Evolutionary conservation across 2,113 vertebrate species (phyloP).

Genomic region (Ameiurus melas): DNA sequence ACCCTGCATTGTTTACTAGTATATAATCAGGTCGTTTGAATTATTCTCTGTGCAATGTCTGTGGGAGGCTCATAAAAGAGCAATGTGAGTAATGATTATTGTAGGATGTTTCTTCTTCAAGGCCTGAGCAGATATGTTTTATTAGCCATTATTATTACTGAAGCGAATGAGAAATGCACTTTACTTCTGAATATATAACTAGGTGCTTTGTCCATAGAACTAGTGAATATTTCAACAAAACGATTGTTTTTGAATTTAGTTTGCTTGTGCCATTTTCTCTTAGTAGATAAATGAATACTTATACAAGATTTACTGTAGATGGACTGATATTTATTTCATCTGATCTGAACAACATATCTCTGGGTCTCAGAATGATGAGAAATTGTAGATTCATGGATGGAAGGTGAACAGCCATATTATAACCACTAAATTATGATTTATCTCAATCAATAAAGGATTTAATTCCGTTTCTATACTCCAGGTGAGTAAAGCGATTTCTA

Average conservation of each 20-base stretch:
- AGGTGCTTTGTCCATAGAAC: slow-evolving; percentile 61
- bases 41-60: slow-evolving; percentile 6
- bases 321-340: neutral
- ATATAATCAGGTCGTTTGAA: neutral
- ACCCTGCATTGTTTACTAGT: neutral
- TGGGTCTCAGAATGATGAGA: neutral
- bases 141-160: slow-evolving; percentile 28
- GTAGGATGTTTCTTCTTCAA: neutral
- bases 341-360: neutral
- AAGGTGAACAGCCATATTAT: neutral
- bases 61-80: neutral
- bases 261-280: slow-evolving; percentile 49
- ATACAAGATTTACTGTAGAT: neutral
- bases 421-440: neutral
- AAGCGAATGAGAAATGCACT: slow-evolving; percentile 63
- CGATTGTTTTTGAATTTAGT: slow-evolving; percentile 41
- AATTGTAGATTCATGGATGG: neutral
- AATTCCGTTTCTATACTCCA: slow-evolving; percentile 10
- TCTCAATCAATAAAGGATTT: neutral
- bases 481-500: neutral
- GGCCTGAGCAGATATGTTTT: neutral
- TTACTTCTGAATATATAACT: slow-evolving; percentile 59
- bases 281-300: slow-evolving; percentile 6
- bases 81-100: neutral
- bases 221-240: slow-evolving; percentile 64